Percentiles rank a stretch among this genome's conserved stretches.
Evolutionary conservation across 2,888 invertebrate genomes (phyloP).

Genomic region (Augochlorella aurata): DNA sequence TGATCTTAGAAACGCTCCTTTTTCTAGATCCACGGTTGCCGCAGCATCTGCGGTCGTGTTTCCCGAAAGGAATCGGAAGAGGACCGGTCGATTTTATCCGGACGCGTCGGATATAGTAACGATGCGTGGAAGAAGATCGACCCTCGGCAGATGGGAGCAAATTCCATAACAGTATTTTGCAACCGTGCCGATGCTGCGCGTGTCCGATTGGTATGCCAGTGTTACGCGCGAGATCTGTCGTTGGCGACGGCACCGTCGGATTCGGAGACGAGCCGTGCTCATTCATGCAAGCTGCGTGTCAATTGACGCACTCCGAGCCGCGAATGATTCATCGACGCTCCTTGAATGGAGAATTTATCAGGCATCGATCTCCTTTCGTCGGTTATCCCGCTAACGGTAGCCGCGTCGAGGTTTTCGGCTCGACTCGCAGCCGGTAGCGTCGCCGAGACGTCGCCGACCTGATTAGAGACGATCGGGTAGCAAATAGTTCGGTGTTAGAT

Average conservation of each 20-base stretch:
- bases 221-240: conserved; percentile 34
- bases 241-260: conserved; percentile 19
- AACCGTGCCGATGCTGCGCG: conserved; percentile 15
- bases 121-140: not conserved
- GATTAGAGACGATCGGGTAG: not conserved
- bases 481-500: not conserved
- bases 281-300: conserved; percentile 68
- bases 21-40: too few relatives aligned
- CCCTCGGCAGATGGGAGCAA: conserved; percentile 11
- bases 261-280: conserved; percentile 44
- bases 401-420: not conserved
- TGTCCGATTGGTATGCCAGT: conserved; percentile 49
- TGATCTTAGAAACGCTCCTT: too few relatives aligned
- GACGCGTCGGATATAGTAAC: too few relatives aligned
- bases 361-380: conserved; percentile 37
- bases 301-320: conserved; percentile 63
- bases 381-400: conserved; percentile 7
- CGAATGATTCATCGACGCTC: conserved; percentile 62
- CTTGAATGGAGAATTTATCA: conserved; percentile 57
- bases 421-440: not conserved
- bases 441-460: not conserved
- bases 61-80: too few relatives aligned
- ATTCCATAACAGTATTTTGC: conserved; percentile 41
- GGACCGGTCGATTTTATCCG: too few relatives aligned
- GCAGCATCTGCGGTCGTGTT: too few relatives aligned